Evolutionary conservation across 1,140 invertebrate species (phyloP).

Genomic region (Lucilia cuprina): DNA sequence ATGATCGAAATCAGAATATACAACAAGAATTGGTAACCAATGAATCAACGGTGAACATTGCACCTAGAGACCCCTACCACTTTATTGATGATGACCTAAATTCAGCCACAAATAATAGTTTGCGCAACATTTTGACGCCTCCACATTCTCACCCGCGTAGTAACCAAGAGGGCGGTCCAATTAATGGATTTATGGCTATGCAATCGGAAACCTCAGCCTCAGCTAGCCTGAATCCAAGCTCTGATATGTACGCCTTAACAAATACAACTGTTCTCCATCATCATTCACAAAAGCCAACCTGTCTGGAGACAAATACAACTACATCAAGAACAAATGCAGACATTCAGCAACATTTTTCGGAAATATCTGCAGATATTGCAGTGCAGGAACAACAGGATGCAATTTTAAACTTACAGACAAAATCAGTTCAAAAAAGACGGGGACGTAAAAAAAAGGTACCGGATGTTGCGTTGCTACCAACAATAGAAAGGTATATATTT

Average conservation of each 20-base stretch:
- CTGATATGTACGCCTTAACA: not conserved
- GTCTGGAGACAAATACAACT: not conserved
- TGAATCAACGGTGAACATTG: not conserved
- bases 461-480: not conserved
- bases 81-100: not conserved
- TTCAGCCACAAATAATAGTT: not conserved
- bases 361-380: not conserved
- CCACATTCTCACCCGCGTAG: not conserved
- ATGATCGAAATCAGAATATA: not conserved
- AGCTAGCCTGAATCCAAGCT: not conserved
- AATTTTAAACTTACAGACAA: not conserved
- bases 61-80: not conserved
- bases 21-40: not conserved
- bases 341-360: not conserved
- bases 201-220: not conserved
- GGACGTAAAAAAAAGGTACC: constrained; percentile 37
- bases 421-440: constrained; percentile 26
- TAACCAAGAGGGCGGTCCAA: not conserved
- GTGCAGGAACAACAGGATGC: not conserved
- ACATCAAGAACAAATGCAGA: not conserved
- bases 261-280: not conserved
- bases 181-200: not conserved
- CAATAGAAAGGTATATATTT: not conserved
- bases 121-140: not conserved
- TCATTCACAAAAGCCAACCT: not conserved